These are phyloP conservation scores for Tetrax tetrax DNA, from an alignment of 2,113 vertebrate species.

Conservation along the genomic window DNA sequence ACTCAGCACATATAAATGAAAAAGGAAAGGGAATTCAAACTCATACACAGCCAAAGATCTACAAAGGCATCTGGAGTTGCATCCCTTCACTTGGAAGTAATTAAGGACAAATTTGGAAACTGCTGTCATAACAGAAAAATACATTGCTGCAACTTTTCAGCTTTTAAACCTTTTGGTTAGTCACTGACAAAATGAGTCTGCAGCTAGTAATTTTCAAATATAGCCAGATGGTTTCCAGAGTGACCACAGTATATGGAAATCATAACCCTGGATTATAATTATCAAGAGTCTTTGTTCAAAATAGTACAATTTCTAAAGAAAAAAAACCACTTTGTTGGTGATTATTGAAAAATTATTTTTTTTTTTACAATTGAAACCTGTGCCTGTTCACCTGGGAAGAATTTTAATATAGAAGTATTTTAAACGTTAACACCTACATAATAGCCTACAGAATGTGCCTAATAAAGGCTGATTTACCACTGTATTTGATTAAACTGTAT, in stretches of 20 bases:
- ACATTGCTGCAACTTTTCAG: background rate
- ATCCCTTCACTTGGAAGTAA: background rate
- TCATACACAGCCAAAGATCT: background rate
- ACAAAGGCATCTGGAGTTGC: background rate
- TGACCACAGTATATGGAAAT: background rate
- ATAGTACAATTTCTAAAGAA: background rate
- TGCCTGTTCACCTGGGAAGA: background rate
- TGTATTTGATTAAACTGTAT: conserved; percentile 44
- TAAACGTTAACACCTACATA: conserved; percentile 44
- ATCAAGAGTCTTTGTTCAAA: background rate
- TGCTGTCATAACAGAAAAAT: background rate
- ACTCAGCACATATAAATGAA: background rate
- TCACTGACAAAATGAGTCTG: background rate
- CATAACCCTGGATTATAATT: background rate
- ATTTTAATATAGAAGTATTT: conserved; percentile 34
- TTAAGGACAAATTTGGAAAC: background rate
- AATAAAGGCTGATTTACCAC: conserved; percentile 67
- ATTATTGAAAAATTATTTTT: background rate
- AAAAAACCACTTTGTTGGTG: background rate
- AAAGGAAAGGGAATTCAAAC: background rate
- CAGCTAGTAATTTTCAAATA: background rate
- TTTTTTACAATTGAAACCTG: background rate
- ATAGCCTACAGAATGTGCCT: conserved; percentile 44
- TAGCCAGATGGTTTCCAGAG: background rate
- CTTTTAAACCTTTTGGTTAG: background rate